Percentiles rank a stretch among this genome's conserved stretches.
phyloP scores from a whole-genome alignment of 2,113 vertebrate genomes.

The Girardinichthys multiradiatus region DNA sequence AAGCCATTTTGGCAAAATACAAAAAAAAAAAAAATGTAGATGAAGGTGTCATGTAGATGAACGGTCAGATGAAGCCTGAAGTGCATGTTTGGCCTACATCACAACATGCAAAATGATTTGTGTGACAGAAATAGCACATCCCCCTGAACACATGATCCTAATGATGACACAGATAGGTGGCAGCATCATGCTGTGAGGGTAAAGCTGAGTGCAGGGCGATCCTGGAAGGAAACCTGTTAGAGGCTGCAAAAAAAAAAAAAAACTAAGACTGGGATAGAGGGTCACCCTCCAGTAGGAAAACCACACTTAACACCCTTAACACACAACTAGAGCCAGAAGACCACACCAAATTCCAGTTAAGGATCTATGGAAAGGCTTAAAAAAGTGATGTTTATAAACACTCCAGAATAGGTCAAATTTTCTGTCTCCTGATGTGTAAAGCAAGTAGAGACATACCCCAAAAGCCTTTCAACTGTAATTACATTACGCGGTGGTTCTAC shows the following conservation, averaged over 20 bases:
- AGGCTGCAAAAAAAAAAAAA: background rate
- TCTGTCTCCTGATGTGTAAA: too few relatives aligned
- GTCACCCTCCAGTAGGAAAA: too few relatives aligned
- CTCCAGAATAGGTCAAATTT: too few relatives aligned
- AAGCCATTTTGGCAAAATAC: background rate
- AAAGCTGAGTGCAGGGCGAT: background rate
- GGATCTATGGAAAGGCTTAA: background rate
- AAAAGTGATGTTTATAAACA: background rate
- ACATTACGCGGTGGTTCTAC: too few relatives aligned
- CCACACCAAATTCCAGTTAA: too few relatives aligned
- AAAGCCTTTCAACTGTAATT: too few relatives aligned
- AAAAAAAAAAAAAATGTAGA: background rate
- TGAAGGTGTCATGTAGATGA: background rate
- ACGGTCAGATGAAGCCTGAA: background rate
- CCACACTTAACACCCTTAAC: too few relatives aligned
- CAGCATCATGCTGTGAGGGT: background rate
- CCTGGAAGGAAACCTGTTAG: background rate
- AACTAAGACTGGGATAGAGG: too few relatives aligned
- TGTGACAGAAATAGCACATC: background rate
- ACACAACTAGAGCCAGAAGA: too few relatives aligned
- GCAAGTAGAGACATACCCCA: too few relatives aligned
- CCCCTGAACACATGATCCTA: too few relatives aligned
- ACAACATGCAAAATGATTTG: background rate
- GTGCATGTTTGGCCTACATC: background rate
- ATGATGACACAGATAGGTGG: background rate